Percentiles rank a stretch among this genome's conserved stretches.
phyloP scores from a whole-genome alignment of 2,888 invertebrate species.

The Dryococelus australis region DNA sequence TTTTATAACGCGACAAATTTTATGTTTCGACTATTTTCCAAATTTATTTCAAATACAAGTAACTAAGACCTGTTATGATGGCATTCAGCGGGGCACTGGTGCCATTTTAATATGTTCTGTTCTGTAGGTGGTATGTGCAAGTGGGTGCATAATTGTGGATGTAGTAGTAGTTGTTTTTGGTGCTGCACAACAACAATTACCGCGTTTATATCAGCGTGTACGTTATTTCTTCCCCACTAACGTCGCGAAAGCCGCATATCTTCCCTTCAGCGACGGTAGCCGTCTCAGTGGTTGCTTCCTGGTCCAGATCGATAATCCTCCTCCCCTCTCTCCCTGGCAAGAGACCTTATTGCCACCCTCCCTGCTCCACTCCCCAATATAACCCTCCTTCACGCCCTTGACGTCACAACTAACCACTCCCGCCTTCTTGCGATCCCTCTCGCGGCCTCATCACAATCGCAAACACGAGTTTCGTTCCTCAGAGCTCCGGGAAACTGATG shows the following conservation, averaged over 20 bases:
- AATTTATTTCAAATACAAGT: no score
- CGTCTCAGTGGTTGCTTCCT: neutral
- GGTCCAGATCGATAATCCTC: neutral
- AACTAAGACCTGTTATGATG: no score
- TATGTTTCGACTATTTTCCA: no score
- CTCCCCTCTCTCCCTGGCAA: neutral
- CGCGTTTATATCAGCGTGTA: no score
- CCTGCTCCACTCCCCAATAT: neutral
- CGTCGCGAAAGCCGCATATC: neutral
- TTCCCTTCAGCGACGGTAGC: neutral
- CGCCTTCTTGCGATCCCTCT: neutral
- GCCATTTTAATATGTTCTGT: no score
- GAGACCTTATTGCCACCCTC: neutral
- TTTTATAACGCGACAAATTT: no score
- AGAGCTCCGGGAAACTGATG: neutral
- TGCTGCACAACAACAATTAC: no score
- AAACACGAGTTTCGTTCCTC: neutral
- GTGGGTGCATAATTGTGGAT: no score
- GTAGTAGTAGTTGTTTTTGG: no score
- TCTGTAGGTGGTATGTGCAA: no score
- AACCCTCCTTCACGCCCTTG: neutral
- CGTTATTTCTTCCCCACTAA: neutral
- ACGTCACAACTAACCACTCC: constrained; percentile 8
- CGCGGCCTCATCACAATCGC: neutral
- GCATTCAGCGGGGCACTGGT: no score